Percentiles rank a stretch among this genome's conserved stretches.
Evolutionary conservation across 2,113 vertebrate species (phyloP).

Genomic region (Hiodon tergisus): DNA sequence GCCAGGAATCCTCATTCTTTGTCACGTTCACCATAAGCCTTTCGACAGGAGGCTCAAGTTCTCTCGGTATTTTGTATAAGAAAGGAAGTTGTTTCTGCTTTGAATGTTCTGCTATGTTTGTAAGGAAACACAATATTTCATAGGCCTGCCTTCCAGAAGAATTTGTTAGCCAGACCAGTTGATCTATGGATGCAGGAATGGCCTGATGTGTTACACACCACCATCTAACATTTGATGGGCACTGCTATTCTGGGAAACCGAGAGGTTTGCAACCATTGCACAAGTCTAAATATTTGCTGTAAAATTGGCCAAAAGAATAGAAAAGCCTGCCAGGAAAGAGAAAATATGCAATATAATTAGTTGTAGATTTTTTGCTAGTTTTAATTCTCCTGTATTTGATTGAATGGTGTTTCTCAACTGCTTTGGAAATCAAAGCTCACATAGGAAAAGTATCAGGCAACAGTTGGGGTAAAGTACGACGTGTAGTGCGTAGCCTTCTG

Average conservation of each 20-base stretch:
- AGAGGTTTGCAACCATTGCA: not conserved
- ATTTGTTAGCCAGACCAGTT: not conserved
- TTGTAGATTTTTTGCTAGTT: not conserved
- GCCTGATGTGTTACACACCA: not conserved
- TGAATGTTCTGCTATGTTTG: not conserved
- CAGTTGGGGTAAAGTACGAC: no score
- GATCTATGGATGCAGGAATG: not conserved
- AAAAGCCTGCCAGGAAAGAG: not conserved
- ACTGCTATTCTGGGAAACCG: not conserved
- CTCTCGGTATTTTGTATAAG: not conserved
- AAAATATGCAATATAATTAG: not conserved
- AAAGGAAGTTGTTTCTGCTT: slow-evolving; percentile 1
- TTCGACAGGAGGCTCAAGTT: slow-evolving; percentile 1
- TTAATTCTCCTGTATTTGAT: not conserved
- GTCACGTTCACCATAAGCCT: slow-evolving; percentile 14
- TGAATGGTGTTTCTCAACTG: not conserved
- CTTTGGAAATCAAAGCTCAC: no score
- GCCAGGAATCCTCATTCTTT: slow-evolving; percentile 4
- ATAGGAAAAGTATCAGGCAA: no score
- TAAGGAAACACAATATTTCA: slow-evolving; percentile 1
- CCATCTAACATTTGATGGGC: not conserved
- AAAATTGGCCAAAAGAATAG: not conserved
- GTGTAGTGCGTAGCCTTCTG: no score
- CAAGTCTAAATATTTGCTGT: not conserved
- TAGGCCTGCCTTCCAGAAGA: not conserved